Base-by-base conservation (phyloP, 1,140 invertebrate genomes). In the Physella acuta region DNA sequence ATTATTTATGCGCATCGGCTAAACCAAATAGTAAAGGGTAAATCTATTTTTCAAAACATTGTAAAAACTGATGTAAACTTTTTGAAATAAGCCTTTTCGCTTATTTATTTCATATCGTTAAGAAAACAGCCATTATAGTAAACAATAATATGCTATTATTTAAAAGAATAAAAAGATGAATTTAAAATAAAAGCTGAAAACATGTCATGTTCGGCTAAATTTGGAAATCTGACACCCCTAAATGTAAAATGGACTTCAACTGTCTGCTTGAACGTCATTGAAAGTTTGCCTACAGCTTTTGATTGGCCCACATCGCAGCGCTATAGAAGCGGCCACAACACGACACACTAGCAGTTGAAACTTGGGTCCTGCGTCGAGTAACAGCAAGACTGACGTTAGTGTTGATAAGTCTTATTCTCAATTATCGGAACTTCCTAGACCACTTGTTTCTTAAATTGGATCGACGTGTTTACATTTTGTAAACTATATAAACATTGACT, bases 181-280 rank as follows among this genome's bases (percentile, higher is more conserved):
- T 68, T 24, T 36, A 24, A 20, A 5, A 31, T 2, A 68, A 44
- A 34, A 44, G n/a, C 24, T 33, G 5, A 44, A 68, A 68, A 59
- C 55, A 59, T 11, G 37, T 2, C 17, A 20, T 49, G 8, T 4
- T 59, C 26, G 30, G 39, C 49, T 4, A 20, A 1, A 1, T 24
- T 5, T 20, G 8, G 16, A 3, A 68, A 60, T 16, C 56, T 68
- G 11, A 24, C 39, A 39, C 36, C 66, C 66, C 66, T 39, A 17
- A 24, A 34, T 59, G 30, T 56, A 26, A 37, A 49, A 14, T 24
- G 36, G 53, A 5, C 3, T 28, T 0, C 28, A 20, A 26, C 37
- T 8, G 39, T 60, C 66, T 24, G 11, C 28, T 24, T n/a, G 1
- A 68, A 68, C 66, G 66, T 68, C 66, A 68, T 68, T 68, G 66